A percentile compares a stretch with the other conserved stretches of the same genome.
phyloP scores from a whole-genome alignment of 1,140 invertebrate genomes.

The Caenorhabditis inopinata region DNA sequence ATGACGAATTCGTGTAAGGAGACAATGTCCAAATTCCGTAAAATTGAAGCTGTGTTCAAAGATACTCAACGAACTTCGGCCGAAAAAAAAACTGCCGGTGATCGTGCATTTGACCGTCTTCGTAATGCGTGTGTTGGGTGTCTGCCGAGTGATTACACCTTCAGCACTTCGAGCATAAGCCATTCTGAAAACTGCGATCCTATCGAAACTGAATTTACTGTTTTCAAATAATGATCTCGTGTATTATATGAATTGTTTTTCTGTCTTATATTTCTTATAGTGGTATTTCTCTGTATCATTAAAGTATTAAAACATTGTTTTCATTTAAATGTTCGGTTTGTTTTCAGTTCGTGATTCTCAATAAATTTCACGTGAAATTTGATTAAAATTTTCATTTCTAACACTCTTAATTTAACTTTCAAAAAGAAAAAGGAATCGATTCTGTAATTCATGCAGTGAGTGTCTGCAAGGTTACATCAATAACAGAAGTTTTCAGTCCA shows the following conservation, averaged over 20 bases:
- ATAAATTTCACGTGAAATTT: too few species aligned
- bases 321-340: too few species aligned
- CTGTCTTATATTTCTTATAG: too few species aligned
- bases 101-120: background rate
- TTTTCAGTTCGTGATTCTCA: too few species aligned
- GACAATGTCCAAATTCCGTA: background rate
- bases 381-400: too few species aligned
- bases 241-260: too few species aligned
- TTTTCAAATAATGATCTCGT: background rate
- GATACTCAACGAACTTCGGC: background rate
- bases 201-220: background rate
- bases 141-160: conserved; percentile 2
- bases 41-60: background rate
- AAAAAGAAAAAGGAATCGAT: too few species aligned
- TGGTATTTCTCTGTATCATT: too few species aligned
- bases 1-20: background rate
- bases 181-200: conserved; percentile 8
- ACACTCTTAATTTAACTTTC: too few species aligned
- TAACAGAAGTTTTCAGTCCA: background rate
- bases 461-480: background rate
- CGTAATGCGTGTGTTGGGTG: background rate
- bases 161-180: background rate
- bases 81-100: background rate
- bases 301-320: too few species aligned
- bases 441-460: background rate